These are phyloP conservation scores for Macrobrachium nipponense DNA, from an alignment of 1,140 invertebrate genomes.

Conservation along the genomic window DNA sequence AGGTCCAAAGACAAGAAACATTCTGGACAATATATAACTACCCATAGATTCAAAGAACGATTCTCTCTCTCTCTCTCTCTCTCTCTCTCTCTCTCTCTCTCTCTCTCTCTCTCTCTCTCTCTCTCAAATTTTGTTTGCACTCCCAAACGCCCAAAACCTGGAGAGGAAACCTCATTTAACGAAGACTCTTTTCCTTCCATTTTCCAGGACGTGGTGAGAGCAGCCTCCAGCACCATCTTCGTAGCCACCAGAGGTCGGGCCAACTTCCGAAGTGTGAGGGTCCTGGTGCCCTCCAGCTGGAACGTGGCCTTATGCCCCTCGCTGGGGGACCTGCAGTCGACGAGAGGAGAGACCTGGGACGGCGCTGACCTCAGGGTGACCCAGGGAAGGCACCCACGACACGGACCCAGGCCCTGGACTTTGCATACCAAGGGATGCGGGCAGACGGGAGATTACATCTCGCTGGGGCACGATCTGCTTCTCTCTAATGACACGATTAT, in stretches of 20 bases:
- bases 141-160: too few relatives aligned
- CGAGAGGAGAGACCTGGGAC: constrained; percentile 54
- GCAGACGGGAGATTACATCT: constrained; percentile 65
- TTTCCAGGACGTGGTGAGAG: constrained; percentile 46
- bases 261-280: constrained; percentile 57
- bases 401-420: constrained; percentile 67
- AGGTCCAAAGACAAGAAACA: not conserved
- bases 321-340: constrained; percentile 20
- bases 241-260: constrained; percentile 59
- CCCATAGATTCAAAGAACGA: too few relatives aligned
- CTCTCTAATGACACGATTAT: constrained; percentile 48
- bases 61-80: too few relatives aligned
- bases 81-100: too few relatives aligned
- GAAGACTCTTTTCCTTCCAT: too few relatives aligned
- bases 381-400: constrained; percentile 47
- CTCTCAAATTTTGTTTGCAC: not conserved
- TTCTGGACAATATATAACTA: not conserved
- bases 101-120: not conserved
- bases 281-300: constrained; percentile 63
- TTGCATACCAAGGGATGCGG: constrained; percentile 67
- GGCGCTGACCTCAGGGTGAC: constrained; percentile 69
- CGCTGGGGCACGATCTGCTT: constrained; percentile 66
- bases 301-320: constrained; percentile 30
- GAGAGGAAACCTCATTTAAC: too few relatives aligned
- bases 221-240: constrained; percentile 61